Percentiles rank a stretch among this genome's conserved stretches.
These are phyloP conservation scores for Drepana arcuata DNA, from an alignment of 1,140 invertebrate species.

Conservation along the genomic window DNA sequence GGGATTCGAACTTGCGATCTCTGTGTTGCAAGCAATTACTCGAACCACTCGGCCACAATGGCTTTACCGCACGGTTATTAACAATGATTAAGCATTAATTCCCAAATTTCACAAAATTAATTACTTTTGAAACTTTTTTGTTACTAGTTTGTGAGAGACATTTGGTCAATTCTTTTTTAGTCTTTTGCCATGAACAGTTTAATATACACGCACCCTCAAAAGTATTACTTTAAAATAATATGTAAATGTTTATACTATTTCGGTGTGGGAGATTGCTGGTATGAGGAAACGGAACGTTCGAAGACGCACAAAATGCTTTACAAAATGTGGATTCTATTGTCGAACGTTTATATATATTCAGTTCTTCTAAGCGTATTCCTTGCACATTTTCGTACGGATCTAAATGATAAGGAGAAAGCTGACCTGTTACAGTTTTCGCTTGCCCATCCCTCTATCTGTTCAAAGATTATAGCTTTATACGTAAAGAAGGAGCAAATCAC, in stretches of 20 bases:
- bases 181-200: no score
- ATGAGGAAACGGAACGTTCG: conserved; percentile 14
- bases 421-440: conserved; percentile 28
- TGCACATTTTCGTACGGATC: conserved; percentile 16
- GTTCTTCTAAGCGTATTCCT: conserved; percentile 19
- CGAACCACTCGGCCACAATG: no score
- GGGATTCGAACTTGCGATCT: no score
- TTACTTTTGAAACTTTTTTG: no score
- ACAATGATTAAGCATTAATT: no score
- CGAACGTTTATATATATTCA: conserved; percentile 19
- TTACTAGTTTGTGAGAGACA: no score
- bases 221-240: conserved; percentile 26
- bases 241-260: conserved; percentile 24
- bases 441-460: conserved; percentile 16
- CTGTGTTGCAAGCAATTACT: no score
- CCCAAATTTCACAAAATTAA: no score
- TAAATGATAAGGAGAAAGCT: conserved; percentile 25
- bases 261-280: conserved; percentile 34
- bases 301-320: conserved; percentile 10
- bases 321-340: conserved; percentile 14
- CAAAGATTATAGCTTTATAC: conserved; percentile 21
- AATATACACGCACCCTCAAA: no score
- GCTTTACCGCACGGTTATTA: no score
- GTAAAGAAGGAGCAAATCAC: conserved; percentile 15
- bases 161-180: no score